phyloP scores from a whole-genome alignment of 2,113 vertebrate genomes.

The Cryptotis parvus region DNA sequence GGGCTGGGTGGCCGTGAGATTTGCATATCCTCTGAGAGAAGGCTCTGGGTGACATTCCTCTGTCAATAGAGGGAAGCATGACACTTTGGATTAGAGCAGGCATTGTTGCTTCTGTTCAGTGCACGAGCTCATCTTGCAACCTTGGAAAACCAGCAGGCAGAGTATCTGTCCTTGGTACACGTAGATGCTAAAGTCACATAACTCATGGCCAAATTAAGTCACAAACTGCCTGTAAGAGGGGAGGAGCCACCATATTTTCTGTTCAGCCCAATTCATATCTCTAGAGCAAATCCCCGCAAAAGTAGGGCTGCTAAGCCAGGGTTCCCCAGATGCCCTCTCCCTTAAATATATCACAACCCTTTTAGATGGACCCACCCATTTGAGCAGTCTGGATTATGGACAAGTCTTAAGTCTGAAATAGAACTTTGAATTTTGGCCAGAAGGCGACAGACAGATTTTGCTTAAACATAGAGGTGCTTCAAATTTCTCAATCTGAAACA shows the following conservation, averaged over 20 bases:
- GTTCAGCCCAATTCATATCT: background rate
- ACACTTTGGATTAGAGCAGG: too few relatives aligned
- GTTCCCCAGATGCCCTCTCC: background rate
- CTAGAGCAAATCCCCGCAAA: background rate
- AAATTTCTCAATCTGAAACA: slow-evolving; percentile 7
- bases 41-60: background rate
- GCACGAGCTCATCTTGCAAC: background rate
- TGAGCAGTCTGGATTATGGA: background rate
- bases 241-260: background rate
- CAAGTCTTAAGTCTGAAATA: background rate
- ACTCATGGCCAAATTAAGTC: background rate
- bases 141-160: background rate
- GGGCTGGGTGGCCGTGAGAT: background rate
- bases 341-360: too few relatives aligned
- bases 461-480: background rate
- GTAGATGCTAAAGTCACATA: background rate
- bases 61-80: background rate
- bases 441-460: background rate
- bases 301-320: background rate
- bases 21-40: background rate
- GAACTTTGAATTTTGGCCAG: background rate
- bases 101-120: background rate
- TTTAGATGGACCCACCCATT: accelerated
- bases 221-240: background rate
- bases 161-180: background rate